Percentiles rank a stretch among this genome's conserved stretches.
Evolutionary conservation across 2,797 vertebrate genomes (phyloP).

Genomic region (Mionectes olivaceus): DNA sequence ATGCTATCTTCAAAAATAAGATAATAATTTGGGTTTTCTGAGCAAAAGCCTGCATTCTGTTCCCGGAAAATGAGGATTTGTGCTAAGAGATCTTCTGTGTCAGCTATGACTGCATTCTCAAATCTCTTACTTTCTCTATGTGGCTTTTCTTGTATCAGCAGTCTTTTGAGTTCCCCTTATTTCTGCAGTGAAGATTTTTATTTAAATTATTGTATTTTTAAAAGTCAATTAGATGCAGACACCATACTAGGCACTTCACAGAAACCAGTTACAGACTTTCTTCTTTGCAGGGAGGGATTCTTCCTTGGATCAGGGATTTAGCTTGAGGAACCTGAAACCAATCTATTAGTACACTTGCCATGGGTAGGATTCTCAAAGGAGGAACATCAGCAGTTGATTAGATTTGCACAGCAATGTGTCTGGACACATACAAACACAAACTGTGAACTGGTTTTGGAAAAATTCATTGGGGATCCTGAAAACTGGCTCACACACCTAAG

Average conservation of each 20-base stretch:
- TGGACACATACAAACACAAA: not conserved
- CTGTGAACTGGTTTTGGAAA: not conserved
- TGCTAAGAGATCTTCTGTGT: not conserved
- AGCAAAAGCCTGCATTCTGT: not conserved
- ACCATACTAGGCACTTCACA: not conserved
- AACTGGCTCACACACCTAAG: not conserved
- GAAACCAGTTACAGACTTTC: not conserved
- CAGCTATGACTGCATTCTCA: not conserved
- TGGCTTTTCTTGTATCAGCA: not conserved
- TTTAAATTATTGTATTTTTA: not conserved
- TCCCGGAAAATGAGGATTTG: not conserved
- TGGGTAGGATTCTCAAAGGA: not conserved
- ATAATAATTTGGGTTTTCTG: not conserved
- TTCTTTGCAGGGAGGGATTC: not conserved
- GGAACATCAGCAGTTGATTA: not conserved
- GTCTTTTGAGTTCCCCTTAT: not conserved
- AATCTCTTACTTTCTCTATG: not conserved
- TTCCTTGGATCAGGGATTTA: not conserved
- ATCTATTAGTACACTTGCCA: not conserved
- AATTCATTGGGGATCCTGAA: not conserved
- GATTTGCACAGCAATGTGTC: not conserved
- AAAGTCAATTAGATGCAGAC: not conserved
- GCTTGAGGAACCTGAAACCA: not conserved
- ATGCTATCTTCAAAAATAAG: not conserved
- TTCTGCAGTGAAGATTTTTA: not conserved